phyloP scores from a whole-genome alignment of 2,113 vertebrate species.

The Chunga burmeisteri region DNA sequence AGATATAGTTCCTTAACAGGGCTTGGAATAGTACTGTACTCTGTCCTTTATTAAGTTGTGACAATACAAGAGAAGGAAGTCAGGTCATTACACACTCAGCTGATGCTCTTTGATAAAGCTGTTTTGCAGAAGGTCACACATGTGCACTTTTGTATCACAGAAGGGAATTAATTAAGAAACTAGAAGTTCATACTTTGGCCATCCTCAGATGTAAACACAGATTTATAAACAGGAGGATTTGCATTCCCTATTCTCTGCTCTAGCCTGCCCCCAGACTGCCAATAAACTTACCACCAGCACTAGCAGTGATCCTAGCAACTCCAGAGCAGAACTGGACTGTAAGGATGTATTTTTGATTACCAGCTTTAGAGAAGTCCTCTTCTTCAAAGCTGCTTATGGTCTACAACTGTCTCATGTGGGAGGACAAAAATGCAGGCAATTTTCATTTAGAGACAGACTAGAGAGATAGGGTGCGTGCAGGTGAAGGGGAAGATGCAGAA shows the following conservation, averaged over 20 bases:
- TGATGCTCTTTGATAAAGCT: slow-evolving; percentile 8
- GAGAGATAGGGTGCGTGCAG: not conserved
- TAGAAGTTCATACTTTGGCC: not conserved
- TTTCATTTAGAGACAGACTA: not conserved
- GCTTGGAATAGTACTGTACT: not conserved
- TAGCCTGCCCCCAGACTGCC: not conserved
- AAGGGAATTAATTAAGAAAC: slow-evolving; percentile 24
- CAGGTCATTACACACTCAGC: not conserved
- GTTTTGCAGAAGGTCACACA: not conserved
- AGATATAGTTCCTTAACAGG: not conserved
- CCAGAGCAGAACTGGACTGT: not conserved
- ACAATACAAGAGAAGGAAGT: not conserved
- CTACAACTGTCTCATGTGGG: not conserved
- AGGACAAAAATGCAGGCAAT: not conserved
- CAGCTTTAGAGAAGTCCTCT: not conserved
- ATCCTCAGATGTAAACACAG: not conserved
- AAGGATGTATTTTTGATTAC: not conserved
- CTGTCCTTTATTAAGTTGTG: not conserved
- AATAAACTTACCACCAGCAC: not conserved
- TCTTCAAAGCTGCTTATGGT: not conserved
- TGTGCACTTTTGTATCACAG: not conserved
- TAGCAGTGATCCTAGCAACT: not conserved
- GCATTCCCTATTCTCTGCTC: not conserved
- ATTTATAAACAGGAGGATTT: not conserved
- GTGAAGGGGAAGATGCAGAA: not conserved